phyloP scores from a whole-genome alignment of 1,140 invertebrate genomes.

The Pinna nobilis region DNA sequence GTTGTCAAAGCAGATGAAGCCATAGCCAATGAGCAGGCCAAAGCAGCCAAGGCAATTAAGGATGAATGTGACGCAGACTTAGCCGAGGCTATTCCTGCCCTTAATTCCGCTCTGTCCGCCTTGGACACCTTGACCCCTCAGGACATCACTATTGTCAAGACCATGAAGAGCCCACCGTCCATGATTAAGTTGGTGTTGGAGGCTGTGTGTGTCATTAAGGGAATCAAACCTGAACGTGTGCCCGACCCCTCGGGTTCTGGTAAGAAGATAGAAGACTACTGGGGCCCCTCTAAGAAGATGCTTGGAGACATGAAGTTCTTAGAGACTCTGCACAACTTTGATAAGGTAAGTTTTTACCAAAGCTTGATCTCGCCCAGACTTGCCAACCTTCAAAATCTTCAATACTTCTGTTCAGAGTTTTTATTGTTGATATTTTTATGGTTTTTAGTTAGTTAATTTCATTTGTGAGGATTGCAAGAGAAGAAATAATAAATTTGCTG shows the following conservation, averaged over 20 bases:
- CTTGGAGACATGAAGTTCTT: conserved; percentile 76
- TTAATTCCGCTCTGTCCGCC: conserved; percentile 73
- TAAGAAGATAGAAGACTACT: conserved; percentile 76
- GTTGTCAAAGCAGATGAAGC: conserved; percentile 75
- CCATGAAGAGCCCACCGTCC: conserved; percentile 73
- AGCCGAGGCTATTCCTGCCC: conserved; percentile 72
- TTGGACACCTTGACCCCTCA: conserved; percentile 73
- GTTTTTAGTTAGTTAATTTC: no score
- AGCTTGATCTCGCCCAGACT: no score
- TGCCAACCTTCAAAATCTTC: no score
- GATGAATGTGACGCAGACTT: conserved; percentile 75
- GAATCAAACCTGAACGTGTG: conserved; percentile 72
- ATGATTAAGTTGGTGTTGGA: conserved; percentile 74
- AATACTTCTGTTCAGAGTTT: no score
- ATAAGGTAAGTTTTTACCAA: conserved; percentile 66
- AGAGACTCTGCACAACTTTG: conserved; percentile 70
- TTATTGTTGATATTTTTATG: no score
- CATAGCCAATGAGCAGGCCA: conserved; percentile 74
- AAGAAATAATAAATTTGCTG: no score
- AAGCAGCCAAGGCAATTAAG: conserved; percentile 73
- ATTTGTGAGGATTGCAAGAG: no score
- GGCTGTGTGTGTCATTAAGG: conserved; percentile 74
- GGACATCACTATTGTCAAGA: conserved; percentile 75
- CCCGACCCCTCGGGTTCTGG: conserved; percentile 73
- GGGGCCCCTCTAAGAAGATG: conserved; percentile 74